Conservation (phyloP, 2,113 vertebrate genomes). For the Alaudala cheleensis region DNA sequence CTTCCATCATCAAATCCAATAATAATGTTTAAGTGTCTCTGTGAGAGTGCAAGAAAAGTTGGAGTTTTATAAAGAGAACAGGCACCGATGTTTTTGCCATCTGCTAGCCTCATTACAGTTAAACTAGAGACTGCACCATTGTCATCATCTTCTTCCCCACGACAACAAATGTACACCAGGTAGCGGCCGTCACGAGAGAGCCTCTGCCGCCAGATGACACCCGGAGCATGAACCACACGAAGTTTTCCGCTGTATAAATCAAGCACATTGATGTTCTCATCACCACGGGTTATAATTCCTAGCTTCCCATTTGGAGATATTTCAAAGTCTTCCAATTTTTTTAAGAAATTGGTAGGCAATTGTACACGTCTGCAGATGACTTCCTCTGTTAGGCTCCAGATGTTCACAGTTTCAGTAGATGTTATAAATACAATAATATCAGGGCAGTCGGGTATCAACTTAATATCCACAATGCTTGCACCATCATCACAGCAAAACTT, state of each 20-base stretch:
- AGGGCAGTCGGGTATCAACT: conserved; percentile 93
- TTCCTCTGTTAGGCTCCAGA: conserved; percentile 97
- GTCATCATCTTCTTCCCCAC: conserved; percentile 91
- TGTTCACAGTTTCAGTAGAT: conserved; percentile 91
- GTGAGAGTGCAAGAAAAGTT: conserved; percentile 91
- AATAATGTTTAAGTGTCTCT: conserved; percentile 95
- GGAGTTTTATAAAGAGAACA: conserved; percentile 98
- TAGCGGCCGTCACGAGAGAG: conserved; percentile 95
- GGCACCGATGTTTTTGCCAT: conserved; percentile 97
- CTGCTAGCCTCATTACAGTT: conserved; percentile 96
- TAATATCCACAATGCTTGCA: conserved; percentile 91
- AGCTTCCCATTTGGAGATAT: conserved; percentile 97
- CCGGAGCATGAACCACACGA: conserved; percentile 88
- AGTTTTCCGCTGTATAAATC: conserved; percentile 95
- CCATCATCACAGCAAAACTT: conserved; percentile 96
- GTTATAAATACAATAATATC: conserved; percentile 95
- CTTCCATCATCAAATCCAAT: conserved; percentile 97
- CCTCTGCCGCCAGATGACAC: conserved; percentile 92
- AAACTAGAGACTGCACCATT: conserved; percentile 88
- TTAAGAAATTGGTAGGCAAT: conserved; percentile 90
- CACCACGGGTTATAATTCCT: conserved; percentile 92
- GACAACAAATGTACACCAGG: conserved; percentile 95
- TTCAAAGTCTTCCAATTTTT: conserved; percentile 95
- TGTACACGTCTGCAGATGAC: conserved; percentile 93
- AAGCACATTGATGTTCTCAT: conserved; percentile 94